phyloP scores from a whole-genome alignment of 2,888 invertebrate genomes.

The Lapara coniferarum region DNA sequence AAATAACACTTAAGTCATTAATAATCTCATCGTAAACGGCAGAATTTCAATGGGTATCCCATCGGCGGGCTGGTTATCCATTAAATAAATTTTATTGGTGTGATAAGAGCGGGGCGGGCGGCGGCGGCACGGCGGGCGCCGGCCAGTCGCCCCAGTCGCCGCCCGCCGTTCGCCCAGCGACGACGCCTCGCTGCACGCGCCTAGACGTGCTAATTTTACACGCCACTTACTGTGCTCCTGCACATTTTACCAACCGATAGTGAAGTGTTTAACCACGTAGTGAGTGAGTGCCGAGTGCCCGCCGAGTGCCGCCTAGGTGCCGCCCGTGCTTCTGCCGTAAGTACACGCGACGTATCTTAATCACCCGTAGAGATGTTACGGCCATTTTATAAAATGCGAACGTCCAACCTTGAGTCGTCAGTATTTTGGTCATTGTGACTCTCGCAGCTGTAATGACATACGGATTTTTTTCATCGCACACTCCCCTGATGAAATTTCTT shows the following conservation, averaged over 20 bases:
- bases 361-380: conserved; percentile 64
- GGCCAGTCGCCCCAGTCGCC: conserved; percentile 74
- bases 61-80: conserved; percentile 73
- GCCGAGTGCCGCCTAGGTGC: conserved; percentile 46
- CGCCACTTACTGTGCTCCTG: conserved; percentile 64
- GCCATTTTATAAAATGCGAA: conserved; percentile 75
- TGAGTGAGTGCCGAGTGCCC: conserved; percentile 29
- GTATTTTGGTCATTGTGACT: conserved; percentile 74
- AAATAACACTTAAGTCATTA: conserved; percentile 62
- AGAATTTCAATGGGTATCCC: conserved; percentile 72
- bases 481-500: conserved; percentile 7
- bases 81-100: conserved; percentile 80
- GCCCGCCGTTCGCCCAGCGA: conserved; percentile 62
- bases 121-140: conserved; percentile 72
- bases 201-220: conserved; percentile 69
- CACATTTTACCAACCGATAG: conserved; percentile 68
- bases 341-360: conserved; percentile 65
- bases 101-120: conserved; percentile 77
- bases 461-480: conserved; percentile 46
- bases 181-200: conserved; percentile 58
- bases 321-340: conserved; percentile 46
- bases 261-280: conserved; percentile 61
- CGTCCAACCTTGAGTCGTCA: conserved; percentile 73
- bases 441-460: conserved; percentile 52
- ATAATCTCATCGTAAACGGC: conserved; percentile 62